Base-by-base conservation (phyloP, 2,797 vertebrate genomes). In the Myotis planiceps region DNA sequence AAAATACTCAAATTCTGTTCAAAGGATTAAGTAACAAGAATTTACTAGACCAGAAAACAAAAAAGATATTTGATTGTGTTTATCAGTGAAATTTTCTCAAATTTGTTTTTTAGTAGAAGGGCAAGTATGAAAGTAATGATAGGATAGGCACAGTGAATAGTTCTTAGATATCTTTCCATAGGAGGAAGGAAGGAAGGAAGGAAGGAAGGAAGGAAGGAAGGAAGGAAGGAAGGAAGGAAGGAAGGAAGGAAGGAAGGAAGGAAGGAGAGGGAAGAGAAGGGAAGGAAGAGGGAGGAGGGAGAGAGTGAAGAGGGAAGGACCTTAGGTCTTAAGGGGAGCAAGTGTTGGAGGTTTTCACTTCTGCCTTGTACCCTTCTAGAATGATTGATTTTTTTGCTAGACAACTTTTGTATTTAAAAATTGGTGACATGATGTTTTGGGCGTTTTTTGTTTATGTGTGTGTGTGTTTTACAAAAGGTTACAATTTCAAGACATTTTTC, bases 221-320 rank as follows among this genome's bases (percentile, higher is more conserved):
- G 15, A 15, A 49, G 6, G 32, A 6, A 23, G 8, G 21, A 4
- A 74, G 21, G 42, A 58, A 53, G 25, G 4, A 27, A 6, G 5
- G 29, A 15, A n/a, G 12, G 12, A 10, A 23, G 34, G 23, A 7
- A n/a, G 37, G 37, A 7, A 39, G 21, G 34, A 14, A 29, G 2
- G 7, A 7, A 55, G 6, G 5, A 69, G 8, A 27, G 9, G 3
- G 25, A 27, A 1, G 2, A 6, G 45, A 45, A 1, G 2, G 9
- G 32, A 45, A 45, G 45, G 45, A 45, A 45, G 13, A 45, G 45
- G 45, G 3, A 45, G 45, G 3, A 45, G 45, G 45, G 45, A 45
- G 45, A 45, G 45, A 45, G 45, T 45, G 3, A 45, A 45, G 2
- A 65, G 13, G 2, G 25, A 39, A 1, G 2, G 1, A 45, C 18